Conservation (phyloP, 2,888 invertebrate genomes). For the Dendrolimus pini region DNA sequence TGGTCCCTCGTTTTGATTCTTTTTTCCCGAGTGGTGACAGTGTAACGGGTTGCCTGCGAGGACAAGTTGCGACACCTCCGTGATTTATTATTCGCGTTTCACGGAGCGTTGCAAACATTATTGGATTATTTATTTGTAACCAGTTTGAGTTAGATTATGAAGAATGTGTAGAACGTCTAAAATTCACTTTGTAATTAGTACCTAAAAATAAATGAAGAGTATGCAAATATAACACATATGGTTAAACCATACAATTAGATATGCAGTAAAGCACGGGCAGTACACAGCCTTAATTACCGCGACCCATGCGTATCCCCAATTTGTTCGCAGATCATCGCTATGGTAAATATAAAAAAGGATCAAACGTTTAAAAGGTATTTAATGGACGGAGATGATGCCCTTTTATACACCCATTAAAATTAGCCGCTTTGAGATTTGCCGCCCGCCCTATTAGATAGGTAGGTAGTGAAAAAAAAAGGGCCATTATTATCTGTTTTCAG, state of each 20-base stretch:
- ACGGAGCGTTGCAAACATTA: conserved; percentile 29
- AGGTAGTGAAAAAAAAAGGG: conserved; percentile 44
- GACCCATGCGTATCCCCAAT: conserved; percentile 40
- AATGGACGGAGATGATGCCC: conserved; percentile 71
- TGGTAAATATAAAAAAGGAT: conserved; percentile 72
- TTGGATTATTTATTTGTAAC: not conserved
- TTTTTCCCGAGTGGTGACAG: conserved; percentile 41
- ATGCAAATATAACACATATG: too few species aligned
- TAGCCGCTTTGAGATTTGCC: conserved; percentile 66
- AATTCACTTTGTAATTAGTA: too few species aligned
- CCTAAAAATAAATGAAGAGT: too few species aligned
- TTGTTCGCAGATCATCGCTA: conserved; percentile 60
- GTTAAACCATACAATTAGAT: not conserved
- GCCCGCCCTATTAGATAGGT: conserved; percentile 45
- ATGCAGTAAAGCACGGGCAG: conserved; percentile 16
- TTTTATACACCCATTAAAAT: conserved; percentile 72
- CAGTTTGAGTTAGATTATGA: too few species aligned
- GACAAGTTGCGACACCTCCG: conserved; percentile 58
- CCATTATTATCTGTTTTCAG: conserved; percentile 50
- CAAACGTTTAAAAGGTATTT: conserved; percentile 76
- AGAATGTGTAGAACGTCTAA: too few species aligned
- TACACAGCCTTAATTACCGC: conserved; percentile 55
- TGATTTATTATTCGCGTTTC: conserved; percentile 59
- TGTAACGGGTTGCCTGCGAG: conserved; percentile 59
- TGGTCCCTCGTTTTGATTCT: conserved; percentile 59